Percentiles rank a stretch among this genome's conserved stretches.
phyloP scores from a whole-genome alignment of 1,140 invertebrate species.

The Psilanteris sp. region DNA sequence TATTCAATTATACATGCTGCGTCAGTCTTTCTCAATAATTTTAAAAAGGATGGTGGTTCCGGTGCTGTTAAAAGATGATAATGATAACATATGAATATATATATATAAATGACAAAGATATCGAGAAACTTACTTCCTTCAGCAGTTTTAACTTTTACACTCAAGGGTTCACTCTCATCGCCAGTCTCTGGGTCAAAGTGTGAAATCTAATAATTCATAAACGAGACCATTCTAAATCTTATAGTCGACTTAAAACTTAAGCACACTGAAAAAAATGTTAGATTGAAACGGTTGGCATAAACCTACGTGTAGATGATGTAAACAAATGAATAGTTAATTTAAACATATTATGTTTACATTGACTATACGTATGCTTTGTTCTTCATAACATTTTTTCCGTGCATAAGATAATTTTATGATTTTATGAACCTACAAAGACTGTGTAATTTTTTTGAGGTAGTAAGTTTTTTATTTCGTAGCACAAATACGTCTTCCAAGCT shows the following conservation, averaged over 20 bases:
- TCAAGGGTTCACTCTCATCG: conserved; percentile 6
- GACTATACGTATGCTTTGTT: too few relatives aligned
- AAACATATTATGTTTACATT: too few relatives aligned
- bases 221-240: neutral
- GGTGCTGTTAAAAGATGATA: too few relatives aligned
- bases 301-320: too few relatives aligned
- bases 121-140: conserved; percentile 35
- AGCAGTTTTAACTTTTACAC: conserved; percentile 19
- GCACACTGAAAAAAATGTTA: too few relatives aligned
- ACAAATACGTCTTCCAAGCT: conserved; percentile 24
- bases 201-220: conserved; percentile 28
- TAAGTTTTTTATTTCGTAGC: conserved; percentile 36
- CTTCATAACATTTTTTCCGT: too few relatives aligned
- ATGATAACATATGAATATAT: neutral
- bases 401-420: too few relatives aligned
- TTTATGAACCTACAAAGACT: conserved; percentile 31
- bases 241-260: too few relatives aligned
- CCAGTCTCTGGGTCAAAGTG: conserved; percentile 12
- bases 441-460: conserved; percentile 13
- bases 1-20: too few relatives aligned
- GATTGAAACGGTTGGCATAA: too few relatives aligned
- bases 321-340: too few relatives aligned
- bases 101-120: neutral
- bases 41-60: conserved; percentile 45
- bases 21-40: conserved; percentile 27